Conservation (phyloP, 2,797 vertebrate genomes). For the Halcyon badia region DNA sequence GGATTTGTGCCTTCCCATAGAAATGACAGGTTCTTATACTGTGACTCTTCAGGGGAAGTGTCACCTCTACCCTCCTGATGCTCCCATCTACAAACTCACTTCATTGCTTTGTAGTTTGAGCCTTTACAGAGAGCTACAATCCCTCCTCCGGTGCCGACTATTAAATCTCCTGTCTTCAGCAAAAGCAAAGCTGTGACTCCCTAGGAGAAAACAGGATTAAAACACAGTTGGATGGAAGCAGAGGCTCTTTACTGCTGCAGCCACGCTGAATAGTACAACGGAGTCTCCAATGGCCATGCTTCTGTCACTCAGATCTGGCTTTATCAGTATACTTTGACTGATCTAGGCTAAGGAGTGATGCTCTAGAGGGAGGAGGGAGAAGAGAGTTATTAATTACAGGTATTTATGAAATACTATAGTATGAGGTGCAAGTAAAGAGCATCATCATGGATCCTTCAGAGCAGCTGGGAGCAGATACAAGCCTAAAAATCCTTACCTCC, state of each 20-base stretch:
- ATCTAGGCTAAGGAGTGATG: background rate
- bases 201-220: conserved; percentile 74
- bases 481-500: background rate
- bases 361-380: background rate
- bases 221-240: background rate
- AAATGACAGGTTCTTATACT: background rate
- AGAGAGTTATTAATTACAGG: background rate
- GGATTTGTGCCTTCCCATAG: background rate
- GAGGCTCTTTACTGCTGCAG: background rate
- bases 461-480: background rate
- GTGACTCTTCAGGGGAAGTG: background rate
- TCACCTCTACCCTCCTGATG: background rate
- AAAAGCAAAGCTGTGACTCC: conserved; percentile 85
- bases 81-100: conserved; percentile 79
- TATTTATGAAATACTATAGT: background rate
- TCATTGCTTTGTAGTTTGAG: conserved; percentile 85
- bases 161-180: conserved; percentile 84
- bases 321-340: background rate
- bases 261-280: background rate
- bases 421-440: background rate
- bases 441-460: background rate
- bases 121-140: conserved; percentile 84
- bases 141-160: conserved; percentile 90
- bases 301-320: background rate
- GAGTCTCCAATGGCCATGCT: background rate